Conservation (phyloP, 2,797 vertebrate genomes). For the Echeneis naucrates region DNA sequence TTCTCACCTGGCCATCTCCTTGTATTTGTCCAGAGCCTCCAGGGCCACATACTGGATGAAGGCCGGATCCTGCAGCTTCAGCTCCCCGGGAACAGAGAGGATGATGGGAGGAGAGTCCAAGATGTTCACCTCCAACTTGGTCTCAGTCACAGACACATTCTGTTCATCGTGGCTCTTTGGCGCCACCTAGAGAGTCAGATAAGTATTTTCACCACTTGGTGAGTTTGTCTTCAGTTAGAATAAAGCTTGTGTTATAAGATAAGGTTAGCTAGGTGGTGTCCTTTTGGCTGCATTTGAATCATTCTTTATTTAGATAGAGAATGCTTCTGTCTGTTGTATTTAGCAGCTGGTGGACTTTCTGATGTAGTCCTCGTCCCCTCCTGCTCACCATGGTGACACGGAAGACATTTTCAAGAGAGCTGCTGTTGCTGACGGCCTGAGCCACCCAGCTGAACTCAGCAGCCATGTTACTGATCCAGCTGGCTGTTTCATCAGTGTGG, state of each 20-base stretch:
- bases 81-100: slow-evolving; percentile 82
- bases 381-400: slow-evolving; percentile 85
- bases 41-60: slow-evolving; percentile 88
- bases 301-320: not conserved
- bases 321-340: too few species aligned
- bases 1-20: slow-evolving; percentile 81
- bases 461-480: slow-evolving; percentile 88
- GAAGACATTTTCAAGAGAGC: slow-evolving; percentile 82
- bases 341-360: not conserved
- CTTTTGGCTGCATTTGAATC: not conserved
- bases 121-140: slow-evolving; percentile 85
- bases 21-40: slow-evolving; percentile 88
- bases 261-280: not conserved
- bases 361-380: too few species aligned
- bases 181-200: slow-evolving; percentile 77
- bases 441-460: slow-evolving; percentile 91
- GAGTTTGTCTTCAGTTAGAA: not conserved
- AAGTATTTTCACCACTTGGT: not conserved
- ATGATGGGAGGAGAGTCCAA: slow-evolving; percentile 85
- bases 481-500: slow-evolving; percentile 88
- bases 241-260: not conserved
- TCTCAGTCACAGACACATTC: slow-evolving; percentile 71
- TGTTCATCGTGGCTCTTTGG: slow-evolving; percentile 70
- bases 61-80: slow-evolving; percentile 82
- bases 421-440: slow-evolving; percentile 78